Base-by-base conservation (phyloP, 2,888 invertebrate species). In the Conistra vaccinii region DNA sequence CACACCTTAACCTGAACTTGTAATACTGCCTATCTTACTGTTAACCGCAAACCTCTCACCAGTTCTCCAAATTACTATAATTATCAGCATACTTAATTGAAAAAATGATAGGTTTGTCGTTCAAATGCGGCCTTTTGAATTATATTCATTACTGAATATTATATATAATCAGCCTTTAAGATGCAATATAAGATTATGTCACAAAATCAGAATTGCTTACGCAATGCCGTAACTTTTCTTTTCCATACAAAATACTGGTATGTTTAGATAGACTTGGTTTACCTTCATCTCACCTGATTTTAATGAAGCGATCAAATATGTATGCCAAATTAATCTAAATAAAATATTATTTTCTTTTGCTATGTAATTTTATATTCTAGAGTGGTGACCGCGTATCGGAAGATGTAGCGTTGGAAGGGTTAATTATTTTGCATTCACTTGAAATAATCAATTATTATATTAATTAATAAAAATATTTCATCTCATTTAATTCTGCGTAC, bases 71-170 rank as follows among this genome's bases (percentile, higher is more conserved):
- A 71, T 60, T 45, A 53, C 42, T 60, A 2, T 35, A 60, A 60
- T 68, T 20, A 68, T 48, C 68, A 57, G 5, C 29, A n/a, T 2
- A 32, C 5, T 29, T 75, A 69, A 29, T 57, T 68, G 20, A n/a
- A 45, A 32, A 51, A 75, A 78, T 42, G 0, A 57, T 75, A 26
- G 39, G 39, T 32, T 57, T 9, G 6, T 57, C 2, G 12, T 17
- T n/a, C 12, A 48, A 69, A 58, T 29, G 20, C 32, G 32, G 39
- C 2, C n/a, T 48, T 17, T 74, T n/a, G 20, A 75, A 60, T 60
- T 51, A 76, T 65, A 29, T 45, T 76, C 39, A 74, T 73, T 51
- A 70, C 48, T 17, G 45, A 35, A 48, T 26, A 70, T 35, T 35
- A 48, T 14, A 14, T 20, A n/a, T 55, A 72, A 55, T 32, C n/a